Percentiles rank a stretch among this genome's conserved stretches.
phyloP scores from a whole-genome alignment of 2,113 vertebrate species.

The Fregetta grallaria region DNA sequence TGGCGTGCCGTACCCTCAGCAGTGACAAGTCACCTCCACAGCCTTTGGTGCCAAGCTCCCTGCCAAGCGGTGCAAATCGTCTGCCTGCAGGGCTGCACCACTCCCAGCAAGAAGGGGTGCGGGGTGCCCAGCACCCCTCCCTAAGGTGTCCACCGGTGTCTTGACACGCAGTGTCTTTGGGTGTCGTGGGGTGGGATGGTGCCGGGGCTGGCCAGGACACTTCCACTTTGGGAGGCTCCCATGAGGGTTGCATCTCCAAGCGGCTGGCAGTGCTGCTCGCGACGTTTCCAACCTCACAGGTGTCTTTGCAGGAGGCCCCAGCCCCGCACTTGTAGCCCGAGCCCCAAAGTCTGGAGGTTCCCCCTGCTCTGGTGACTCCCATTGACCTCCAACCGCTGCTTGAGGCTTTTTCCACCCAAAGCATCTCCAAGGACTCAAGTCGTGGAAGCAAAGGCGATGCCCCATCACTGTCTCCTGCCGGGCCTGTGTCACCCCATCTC shows the following conservation, averaged over 20 bases:
- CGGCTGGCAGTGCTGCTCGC: not conserved
- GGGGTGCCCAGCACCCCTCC: not conserved
- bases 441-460: not conserved
- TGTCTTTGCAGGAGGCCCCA: not conserved
- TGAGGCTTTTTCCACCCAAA: not conserved
- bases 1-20: rapidly evolving
- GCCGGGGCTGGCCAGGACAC: not conserved
- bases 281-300: not conserved
- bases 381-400: not conserved
- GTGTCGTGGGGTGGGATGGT: not conserved
- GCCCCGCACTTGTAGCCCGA: rapidly evolving
- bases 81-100: not conserved
- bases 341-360: not conserved
- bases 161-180: rapidly evolving
- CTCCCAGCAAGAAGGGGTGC: not conserved
- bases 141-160: rapidly evolving
- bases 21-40: not conserved
- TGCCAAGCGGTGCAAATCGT: rapidly evolving
- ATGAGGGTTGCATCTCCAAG: not conserved
- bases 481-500: not conserved
- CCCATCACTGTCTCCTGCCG: not conserved
- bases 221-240: not conserved
- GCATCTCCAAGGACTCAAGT: not conserved
- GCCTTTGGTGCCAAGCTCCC: not conserved
- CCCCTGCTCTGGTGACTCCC: not conserved